Evolutionary conservation across 2,113 vertebrate genomes (phyloP).

Genomic region (Megaceryle maxima): DNA sequence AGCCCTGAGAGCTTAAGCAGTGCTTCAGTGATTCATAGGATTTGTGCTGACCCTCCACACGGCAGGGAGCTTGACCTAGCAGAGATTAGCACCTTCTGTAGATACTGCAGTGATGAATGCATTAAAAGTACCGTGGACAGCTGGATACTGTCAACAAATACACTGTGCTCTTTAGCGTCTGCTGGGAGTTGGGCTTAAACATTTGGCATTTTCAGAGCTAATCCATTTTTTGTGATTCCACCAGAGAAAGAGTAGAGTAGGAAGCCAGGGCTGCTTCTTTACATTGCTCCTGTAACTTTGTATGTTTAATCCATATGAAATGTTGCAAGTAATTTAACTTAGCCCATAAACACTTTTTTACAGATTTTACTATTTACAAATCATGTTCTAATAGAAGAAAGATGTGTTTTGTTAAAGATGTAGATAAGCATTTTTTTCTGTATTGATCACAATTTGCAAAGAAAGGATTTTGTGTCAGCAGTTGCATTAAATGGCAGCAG

Average conservation of each 20-base stretch:
- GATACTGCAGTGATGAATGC: rapidly evolving
- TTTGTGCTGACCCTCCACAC: neutral
- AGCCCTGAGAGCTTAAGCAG: neutral
- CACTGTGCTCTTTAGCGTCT: neutral
- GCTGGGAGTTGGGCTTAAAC: neutral
- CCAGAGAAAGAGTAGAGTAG: neutral
- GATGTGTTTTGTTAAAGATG: neutral
- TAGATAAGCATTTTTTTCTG: neutral
- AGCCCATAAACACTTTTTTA: neutral
- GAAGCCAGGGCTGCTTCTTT: neutral
- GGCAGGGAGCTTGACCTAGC: neutral
- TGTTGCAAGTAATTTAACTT: neutral
- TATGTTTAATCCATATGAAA: neutral
- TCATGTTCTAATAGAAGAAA: neutral
- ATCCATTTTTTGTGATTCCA: neutral
- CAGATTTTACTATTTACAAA: neutral
- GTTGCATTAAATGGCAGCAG: neutral
- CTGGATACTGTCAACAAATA: neutral
- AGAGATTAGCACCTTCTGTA: neutral
- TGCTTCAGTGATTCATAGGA: neutral
- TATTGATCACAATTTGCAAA: neutral
- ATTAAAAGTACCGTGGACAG: rapidly evolving
- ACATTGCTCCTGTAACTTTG: neutral
- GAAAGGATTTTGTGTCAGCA: neutral
- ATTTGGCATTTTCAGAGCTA: neutral